These are phyloP conservation scores for Amaurobius ferox DNA, from an alignment of 2,888 invertebrate genomes.

Conservation along the genomic window DNA sequence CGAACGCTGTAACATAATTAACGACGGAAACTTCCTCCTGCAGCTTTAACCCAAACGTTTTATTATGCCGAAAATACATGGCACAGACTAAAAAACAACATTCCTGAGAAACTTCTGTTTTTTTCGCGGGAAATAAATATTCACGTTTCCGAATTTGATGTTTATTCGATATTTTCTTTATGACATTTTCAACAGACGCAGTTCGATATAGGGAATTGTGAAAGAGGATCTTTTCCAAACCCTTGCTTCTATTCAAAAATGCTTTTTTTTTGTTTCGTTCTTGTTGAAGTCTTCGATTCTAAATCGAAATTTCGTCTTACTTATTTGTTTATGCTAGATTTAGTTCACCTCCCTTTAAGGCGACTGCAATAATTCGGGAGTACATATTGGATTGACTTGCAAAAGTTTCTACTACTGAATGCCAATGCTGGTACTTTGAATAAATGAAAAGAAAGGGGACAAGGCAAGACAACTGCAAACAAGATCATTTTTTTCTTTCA, in stretches of 20 bases:
- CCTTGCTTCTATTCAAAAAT: neutral
- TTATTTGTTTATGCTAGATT: constrained; percentile 2
- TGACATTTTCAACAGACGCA: neutral
- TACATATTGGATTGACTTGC: constrained; percentile 1
- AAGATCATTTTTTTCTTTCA: too few relatives aligned
- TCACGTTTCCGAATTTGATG: constrained; percentile 9
- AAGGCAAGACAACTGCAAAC: neutral
- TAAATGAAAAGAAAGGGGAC: neutral
- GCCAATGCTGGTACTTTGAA: neutral
- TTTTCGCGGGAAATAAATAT: constrained; percentile 1
- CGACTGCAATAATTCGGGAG: neutral
- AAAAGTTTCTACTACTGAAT: neutral
- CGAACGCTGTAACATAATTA: neutral
- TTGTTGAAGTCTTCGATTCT: constrained; percentile 3
- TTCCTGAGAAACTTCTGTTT: neutral
- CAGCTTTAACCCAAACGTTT: neutral
- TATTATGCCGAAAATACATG: neutral
- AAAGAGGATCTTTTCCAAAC: neutral
- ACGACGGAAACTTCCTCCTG: neutral
- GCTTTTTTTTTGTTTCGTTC: neutral
- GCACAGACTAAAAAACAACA: neutral
- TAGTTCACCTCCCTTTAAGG: neutral
- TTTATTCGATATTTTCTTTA: constrained; percentile 12
- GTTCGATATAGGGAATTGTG: constrained; percentile 14
- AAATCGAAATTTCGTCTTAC: neutral